A percentile compares a stretch with the other conserved stretches of the same genome.
These are phyloP conservation scores for Fukomys damarensis DNA, from an alignment of 2,113 vertebrate species.

Conservation along the genomic window DNA sequence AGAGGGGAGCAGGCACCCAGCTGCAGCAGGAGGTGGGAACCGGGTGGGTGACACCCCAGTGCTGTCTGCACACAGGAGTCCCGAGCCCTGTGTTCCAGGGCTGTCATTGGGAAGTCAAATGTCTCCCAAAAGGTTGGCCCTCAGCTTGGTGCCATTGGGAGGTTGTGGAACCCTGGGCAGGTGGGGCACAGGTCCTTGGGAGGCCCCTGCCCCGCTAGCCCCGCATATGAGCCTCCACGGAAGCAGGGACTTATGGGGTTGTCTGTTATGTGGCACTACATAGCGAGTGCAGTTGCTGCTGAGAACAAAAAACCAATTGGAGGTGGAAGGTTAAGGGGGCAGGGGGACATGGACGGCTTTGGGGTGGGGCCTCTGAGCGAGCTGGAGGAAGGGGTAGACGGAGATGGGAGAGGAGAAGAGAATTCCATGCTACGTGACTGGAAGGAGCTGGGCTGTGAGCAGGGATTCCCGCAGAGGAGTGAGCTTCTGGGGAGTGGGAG, in stretches of 20 bases:
- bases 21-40: background rate
- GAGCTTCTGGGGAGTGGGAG: background rate
- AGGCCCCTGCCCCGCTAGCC: rapidly evolving
- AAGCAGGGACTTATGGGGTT: background rate
- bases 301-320: background rate
- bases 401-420: background rate
- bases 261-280: background rate
- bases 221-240: background rate
- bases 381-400: rapidly evolving
- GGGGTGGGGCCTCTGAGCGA: background rate
- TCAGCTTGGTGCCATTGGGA: background rate
- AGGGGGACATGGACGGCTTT: background rate
- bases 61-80: rapidly evolving
- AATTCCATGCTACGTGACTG: rapidly evolving
- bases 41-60: rapidly evolving
- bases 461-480: rapidly evolving
- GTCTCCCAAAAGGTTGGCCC: background rate
- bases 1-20: rapidly evolving
- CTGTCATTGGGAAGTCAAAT: background rate
- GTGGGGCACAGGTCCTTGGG: background rate
- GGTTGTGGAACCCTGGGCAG: background rate
- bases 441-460: rapidly evolving
- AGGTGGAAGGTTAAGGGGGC: background rate
- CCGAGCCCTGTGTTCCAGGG: rapidly evolving
- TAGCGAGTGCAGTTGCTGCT: rapidly evolving